Base-by-base conservation (phyloP, 2,888 invertebrate species). In the Toxonevra muliebris region DNA sequence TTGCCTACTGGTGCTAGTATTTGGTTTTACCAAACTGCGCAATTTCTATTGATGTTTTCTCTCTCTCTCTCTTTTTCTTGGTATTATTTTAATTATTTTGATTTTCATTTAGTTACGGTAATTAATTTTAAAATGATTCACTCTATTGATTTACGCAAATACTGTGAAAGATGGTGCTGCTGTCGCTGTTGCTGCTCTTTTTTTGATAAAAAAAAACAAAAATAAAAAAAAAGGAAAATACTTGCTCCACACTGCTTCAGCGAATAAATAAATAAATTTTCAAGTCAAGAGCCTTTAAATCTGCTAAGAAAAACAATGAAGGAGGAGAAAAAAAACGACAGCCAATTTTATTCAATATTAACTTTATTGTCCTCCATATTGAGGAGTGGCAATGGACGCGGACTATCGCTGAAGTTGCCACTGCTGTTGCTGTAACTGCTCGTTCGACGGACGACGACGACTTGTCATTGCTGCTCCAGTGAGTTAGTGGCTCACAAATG, bases 51-150 rank as follows among this genome's bases (percentile, higher is more conserved):
- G 30, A 30, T 30, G 30, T 30, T 30, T 30, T 7, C 3, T 2
- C 30, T 4, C 7, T 30, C 7, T 30, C 7, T 30, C 3, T 2
- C 30, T 30, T 30, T 30, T 7, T 30, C n/a, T n/a, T n/a, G n/a
- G n/a, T n/a, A n/a, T n/a, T n/a, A n/a, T 30, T 30, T 30, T 30
- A 30, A 30, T 30, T 30, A 4, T 30, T 30, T 30, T 30, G 30
- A 30, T 30, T 30, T 54, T 57, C 61, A 40, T 57, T 66, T 61
- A 61, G 57, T 61, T 55, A 66, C 45, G 66, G 66, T 58, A 67
- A 67, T 67, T 67, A 67, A 67, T 62, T 62, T 67, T 58, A 50
- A 50, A 67, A 40, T 43, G 62, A 43, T 62, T 8, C 57, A 42
- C 55, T 62, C 62, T n/a, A 58, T 62, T 60, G 43, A 41, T 20